Evolutionary conservation across 2,113 vertebrate species (phyloP).

Genomic region (Trogon surrucura): DNA sequence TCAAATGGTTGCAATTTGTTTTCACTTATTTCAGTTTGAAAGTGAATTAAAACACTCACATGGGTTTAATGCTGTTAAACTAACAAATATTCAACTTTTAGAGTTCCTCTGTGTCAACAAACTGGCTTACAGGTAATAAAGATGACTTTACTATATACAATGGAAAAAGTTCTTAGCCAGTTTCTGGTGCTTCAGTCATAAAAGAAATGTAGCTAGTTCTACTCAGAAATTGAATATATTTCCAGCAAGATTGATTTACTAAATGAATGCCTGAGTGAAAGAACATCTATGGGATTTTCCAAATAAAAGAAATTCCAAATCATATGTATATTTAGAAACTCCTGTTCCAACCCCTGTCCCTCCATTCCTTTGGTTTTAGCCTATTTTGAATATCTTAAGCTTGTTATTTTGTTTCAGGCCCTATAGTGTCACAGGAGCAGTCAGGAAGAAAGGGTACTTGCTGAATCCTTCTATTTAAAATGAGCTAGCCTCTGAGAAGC

Average conservation of each 20-base stretch:
- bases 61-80: neutral
- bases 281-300: neutral
- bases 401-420: neutral
- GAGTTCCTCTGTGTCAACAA: neutral
- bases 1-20: neutral
- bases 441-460: neutral
- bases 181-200: neutral
- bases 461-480: neutral
- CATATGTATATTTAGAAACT: neutral
- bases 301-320: neutral
- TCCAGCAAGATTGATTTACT: neutral
- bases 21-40: neutral
- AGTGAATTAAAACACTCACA: neutral
- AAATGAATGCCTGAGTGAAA: neutral
- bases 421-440: neutral
- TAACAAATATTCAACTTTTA: neutral
- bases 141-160: neutral
- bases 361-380: neutral
- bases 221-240: neutral
- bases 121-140: neutral
- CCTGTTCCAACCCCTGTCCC: neutral
- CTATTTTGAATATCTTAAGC: neutral
- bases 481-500: neutral
- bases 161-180: neutral
- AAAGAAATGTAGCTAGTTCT: neutral